These are phyloP conservation scores for Tachina fera DNA, from an alignment of 2,888 invertebrate species.

Conservation along the genomic window DNA sequence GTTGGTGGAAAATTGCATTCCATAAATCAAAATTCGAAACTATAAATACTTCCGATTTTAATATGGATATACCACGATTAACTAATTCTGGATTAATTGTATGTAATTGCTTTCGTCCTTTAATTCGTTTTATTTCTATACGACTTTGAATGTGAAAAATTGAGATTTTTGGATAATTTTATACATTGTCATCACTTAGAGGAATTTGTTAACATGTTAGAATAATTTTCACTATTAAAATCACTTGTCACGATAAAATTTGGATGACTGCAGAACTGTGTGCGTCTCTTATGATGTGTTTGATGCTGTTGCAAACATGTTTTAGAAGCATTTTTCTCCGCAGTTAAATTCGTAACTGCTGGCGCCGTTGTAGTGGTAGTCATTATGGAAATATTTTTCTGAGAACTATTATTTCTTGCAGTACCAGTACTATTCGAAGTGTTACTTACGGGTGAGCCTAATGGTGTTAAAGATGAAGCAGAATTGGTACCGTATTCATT, in stretches of 20 bases:
- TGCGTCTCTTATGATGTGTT: conserved; percentile 60
- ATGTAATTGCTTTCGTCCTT: background rate
- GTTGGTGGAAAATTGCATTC: too few relatives aligned
- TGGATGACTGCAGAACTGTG: conserved; percentile 73
- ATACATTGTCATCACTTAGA: conserved; percentile 62
- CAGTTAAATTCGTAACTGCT: conserved; percentile 50
- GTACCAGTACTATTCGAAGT: conserved; percentile 14
- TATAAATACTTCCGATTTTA: too few relatives aligned
- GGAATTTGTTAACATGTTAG: conserved; percentile 15
- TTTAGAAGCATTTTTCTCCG: conserved; percentile 43
- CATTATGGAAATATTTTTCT: conserved; percentile 79
- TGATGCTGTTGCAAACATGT: conserved; percentile 52
- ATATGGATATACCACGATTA: too few relatives aligned
- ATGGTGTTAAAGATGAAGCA: conserved; percentile 62
- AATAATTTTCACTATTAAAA: conserved; percentile 43
- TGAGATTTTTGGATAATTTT: conserved; percentile 4
- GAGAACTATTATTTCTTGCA: conserved; percentile 56
- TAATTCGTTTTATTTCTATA: conserved; percentile 36
- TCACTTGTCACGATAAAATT: conserved; percentile 47
- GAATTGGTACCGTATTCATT: conserved; percentile 73
- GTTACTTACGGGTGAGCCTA: conserved; percentile 51
- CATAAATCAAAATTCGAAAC: too few relatives aligned
- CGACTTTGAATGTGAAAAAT: conserved; percentile 25
- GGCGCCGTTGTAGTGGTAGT: conserved; percentile 51
- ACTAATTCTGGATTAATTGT: too few relatives aligned